Evolutionary conservation across 2,888 invertebrate genomes (phyloP).

Genomic region (Tipula confusa): DNA sequence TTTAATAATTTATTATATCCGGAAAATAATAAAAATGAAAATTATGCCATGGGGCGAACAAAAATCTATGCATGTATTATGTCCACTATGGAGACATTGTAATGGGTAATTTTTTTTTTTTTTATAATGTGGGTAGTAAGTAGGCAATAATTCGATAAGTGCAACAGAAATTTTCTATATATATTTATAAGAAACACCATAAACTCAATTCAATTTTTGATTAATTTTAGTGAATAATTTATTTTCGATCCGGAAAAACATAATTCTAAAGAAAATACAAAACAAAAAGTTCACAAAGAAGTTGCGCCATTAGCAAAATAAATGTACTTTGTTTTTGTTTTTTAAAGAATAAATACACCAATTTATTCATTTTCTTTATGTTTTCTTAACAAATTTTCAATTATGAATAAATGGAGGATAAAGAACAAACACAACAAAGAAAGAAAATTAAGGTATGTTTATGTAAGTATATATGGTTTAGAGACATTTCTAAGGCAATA

Average conservation of each 20-base stretch:
- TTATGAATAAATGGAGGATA: background rate
- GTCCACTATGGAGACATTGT: background rate
- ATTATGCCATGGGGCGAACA: background rate
- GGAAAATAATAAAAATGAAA: slow-evolving; percentile 12
- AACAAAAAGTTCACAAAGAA: background rate
- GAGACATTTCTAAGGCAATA: too few relatives aligned
- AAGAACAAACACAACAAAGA: too few relatives aligned
- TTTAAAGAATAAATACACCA: background rate
- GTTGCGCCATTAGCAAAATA: background rate
- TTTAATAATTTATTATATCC: slow-evolving; percentile 20
- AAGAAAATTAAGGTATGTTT: too few relatives aligned
- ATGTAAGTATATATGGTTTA: too few relatives aligned
- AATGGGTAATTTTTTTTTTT: background rate
- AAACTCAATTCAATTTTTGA: background rate
- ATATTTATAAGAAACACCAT: background rate
- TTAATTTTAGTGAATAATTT: background rate
- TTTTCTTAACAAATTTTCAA: background rate
- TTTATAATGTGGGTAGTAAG: background rate
- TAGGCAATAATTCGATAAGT: background rate
- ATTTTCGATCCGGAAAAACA: slow-evolving; percentile 4
- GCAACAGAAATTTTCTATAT: background rate
- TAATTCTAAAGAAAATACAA: background rate
- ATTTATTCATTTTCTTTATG: background rate
- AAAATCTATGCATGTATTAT: background rate
- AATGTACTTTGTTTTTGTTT: background rate